Conservation (phyloP, 2,113 vertebrate species). For the Zosterops japonicus region DNA sequence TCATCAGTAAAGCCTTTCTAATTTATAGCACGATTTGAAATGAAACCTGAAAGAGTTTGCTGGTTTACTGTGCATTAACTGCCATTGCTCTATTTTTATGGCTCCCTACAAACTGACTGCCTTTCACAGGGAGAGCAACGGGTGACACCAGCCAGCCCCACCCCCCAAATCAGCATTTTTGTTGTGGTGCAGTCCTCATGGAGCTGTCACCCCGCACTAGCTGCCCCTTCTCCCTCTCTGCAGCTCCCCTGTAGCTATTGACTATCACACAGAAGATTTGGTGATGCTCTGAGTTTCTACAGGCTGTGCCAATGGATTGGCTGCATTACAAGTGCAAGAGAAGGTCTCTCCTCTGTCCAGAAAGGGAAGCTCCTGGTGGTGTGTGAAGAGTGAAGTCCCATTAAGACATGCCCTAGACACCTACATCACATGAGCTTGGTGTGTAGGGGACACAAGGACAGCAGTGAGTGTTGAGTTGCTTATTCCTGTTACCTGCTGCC, state of each 20-base stretch:
- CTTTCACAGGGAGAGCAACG: not conserved
- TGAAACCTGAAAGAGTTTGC: not conserved
- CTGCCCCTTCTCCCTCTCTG: not conserved
- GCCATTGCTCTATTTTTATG: not conserved
- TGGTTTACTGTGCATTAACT: slow-evolving; percentile 8
- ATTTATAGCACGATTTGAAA: not conserved
- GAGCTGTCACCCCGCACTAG: not conserved
- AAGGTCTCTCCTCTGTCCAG: not conserved
- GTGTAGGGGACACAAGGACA: not conserved
- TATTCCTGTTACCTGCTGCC: not conserved
- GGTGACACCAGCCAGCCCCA: not conserved
- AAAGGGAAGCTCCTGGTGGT: not conserved
- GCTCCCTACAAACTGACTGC: not conserved
- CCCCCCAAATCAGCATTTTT: not conserved
- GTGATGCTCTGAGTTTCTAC: not conserved
- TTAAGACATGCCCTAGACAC: accelerated
- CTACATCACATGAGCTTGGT: accelerated
- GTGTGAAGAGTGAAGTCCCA: not conserved
- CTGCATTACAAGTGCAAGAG: not conserved
- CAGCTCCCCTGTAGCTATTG: not conserved
- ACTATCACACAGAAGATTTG: not conserved
- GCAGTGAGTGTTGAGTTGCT: not conserved
- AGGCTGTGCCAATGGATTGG: not conserved
- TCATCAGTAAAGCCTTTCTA: not conserved
- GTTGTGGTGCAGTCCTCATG: not conserved